A percentile compares a stretch with the other conserved stretches of the same genome.
Evolutionary conservation across 2,797 vertebrate species (phyloP).

Genomic region (Dendrocincla fuliginosa): DNA sequence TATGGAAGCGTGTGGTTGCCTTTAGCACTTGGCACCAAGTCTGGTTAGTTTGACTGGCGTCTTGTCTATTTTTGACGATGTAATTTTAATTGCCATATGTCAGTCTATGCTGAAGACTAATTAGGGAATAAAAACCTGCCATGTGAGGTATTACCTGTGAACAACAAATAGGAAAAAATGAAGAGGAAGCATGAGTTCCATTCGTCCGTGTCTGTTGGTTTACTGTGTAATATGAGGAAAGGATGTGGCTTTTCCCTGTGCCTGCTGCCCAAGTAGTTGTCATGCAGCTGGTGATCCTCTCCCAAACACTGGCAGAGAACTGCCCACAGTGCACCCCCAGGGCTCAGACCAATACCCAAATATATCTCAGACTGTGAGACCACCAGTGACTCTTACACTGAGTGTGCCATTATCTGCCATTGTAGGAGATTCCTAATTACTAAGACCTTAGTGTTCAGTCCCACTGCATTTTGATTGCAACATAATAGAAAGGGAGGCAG

Average conservation of each 20-base stretch:
- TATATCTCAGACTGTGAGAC: neutral
- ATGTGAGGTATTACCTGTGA: neutral
- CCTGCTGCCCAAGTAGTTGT: neutral
- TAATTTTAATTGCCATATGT: neutral
- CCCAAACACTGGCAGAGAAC: neutral
- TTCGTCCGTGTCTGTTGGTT: neutral
- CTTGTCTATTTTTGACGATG: neutral
- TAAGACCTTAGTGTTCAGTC: neutral
- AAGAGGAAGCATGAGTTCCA: neutral
- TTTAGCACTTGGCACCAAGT: neutral
- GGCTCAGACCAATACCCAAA: neutral
- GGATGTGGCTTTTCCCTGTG: neutral
- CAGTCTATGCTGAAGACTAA: neutral
- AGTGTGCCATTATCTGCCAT: rapidly evolving
- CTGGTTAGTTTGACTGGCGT: neutral
- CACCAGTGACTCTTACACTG: neutral
- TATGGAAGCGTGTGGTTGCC: neutral
- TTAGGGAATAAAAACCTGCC: neutral
- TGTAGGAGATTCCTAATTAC: neutral
- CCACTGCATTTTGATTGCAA: neutral
- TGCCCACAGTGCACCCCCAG: neutral
- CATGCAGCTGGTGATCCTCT: rapidly evolving
- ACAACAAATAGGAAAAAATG: neutral
- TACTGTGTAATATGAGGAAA: neutral
- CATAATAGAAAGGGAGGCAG: neutral